Evolutionary conservation across 1,140 invertebrate genomes (phyloP).

Genomic region (Procambarus clarkii): DNA sequence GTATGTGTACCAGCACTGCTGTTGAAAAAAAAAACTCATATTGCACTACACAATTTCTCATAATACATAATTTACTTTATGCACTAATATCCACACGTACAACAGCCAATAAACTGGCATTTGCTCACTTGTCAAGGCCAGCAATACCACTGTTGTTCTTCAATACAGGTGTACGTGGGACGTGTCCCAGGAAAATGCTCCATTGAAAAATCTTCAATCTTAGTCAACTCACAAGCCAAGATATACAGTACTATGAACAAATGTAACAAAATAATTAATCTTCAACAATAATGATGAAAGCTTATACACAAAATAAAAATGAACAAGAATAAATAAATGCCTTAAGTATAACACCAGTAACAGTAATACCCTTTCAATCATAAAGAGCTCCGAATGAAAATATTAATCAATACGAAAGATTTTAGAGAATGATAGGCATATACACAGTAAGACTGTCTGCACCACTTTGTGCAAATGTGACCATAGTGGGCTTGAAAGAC

Average conservation of each 20-base stretch:
- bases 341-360: not conserved
- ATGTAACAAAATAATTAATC: not conserved
- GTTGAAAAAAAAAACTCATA: too few relatives aligned
- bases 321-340: not conserved
- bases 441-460: constrained; percentile 12
- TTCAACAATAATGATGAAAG: not conserved
- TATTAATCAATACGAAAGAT: not conserved
- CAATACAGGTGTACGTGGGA: not conserved
- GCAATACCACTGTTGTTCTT: not conserved
- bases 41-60: too few relatives aligned
- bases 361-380: not conserved
- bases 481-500: constrained; percentile 13
- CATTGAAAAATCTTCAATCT: not conserved
- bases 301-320: not conserved
- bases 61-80: too few relatives aligned
- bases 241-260: not conserved
- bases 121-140: not conserved
- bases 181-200: not conserved
- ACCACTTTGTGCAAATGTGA: constrained; percentile 5
- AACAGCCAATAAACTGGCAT: not conserved
- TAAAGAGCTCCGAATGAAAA: constrained; percentile 1
- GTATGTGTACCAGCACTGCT: too few relatives aligned
- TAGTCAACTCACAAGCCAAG: not conserved
- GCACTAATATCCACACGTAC: too few relatives aligned
- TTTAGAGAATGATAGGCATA: not conserved